phyloP scores from a whole-genome alignment of 2,888 invertebrate genomes.

The Melitaea athalia region DNA sequence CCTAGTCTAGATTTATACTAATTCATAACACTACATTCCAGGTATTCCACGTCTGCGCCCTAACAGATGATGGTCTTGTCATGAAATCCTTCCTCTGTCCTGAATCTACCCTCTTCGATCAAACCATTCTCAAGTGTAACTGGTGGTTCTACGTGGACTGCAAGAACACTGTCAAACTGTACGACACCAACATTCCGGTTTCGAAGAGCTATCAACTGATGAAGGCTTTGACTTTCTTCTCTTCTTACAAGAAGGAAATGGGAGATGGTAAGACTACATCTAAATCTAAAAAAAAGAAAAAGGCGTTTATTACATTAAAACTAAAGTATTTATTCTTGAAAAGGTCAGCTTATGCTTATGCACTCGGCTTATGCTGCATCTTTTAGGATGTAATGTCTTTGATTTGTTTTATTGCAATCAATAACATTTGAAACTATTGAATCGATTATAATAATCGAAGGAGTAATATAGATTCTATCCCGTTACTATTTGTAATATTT shows the following conservation, averaged over 20 bases:
- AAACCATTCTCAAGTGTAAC: slow-evolving; percentile 94
- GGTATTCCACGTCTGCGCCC: slow-evolving; percentile 95
- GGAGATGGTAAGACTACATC: slow-evolving; percentile 53
- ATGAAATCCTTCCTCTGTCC: slow-evolving; percentile 96
- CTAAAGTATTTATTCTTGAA: too few relatives aligned
- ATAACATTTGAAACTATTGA: too few relatives aligned
- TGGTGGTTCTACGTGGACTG: slow-evolving; percentile 98
- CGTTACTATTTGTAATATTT: too few relatives aligned
- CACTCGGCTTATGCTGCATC: too few relatives aligned
- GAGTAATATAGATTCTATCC: too few relatives aligned
- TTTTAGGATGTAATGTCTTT: too few relatives aligned
- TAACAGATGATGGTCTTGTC: slow-evolving; percentile 93
- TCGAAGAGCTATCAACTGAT: slow-evolving; percentile 95
- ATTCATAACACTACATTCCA: slow-evolving; percentile 57
- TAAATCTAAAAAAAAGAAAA: too few relatives aligned
- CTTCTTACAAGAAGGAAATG: slow-evolving; percentile 88
- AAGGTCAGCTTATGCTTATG: too few relatives aligned
- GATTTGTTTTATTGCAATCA: too few relatives aligned
- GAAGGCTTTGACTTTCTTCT: slow-evolving; percentile 94
- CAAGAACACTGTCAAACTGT: slow-evolving; percentile 89
- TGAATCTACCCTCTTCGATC: slow-evolving; percentile 94
- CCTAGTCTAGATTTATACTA: background rate
- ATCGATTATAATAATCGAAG: too few relatives aligned
- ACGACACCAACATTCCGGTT: slow-evolving; percentile 94
- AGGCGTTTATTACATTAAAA: too few relatives aligned